These are phyloP conservation scores for Lineus longissimus DNA, from an alignment of 1,140 invertebrate species.

Conservation along the genomic window DNA sequence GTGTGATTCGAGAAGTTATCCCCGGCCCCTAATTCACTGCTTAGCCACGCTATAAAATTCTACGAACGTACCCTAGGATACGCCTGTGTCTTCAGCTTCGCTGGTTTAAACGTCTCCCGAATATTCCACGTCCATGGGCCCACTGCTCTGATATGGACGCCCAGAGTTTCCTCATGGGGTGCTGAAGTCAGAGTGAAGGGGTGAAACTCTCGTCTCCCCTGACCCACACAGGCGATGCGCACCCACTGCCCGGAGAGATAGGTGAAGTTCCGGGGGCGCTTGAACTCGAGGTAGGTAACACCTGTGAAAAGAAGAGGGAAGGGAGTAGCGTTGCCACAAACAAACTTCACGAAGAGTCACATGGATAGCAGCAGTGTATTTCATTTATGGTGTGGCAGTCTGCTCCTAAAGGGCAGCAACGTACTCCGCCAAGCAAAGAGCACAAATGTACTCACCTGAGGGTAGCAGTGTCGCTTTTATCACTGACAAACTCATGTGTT, in stretches of 20 bases:
- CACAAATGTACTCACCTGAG: slow-evolving; percentile 61
- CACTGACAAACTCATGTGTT: slow-evolving; percentile 80
- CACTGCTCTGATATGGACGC: slow-evolving; percentile 85
- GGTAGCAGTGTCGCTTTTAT: slow-evolving; percentile 93
- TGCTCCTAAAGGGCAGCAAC: too few species aligned
- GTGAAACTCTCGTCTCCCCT: slow-evolving; percentile 90
- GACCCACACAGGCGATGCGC: slow-evolving; percentile 85
- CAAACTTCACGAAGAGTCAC: too few species aligned
- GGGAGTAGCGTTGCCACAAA: background rate
- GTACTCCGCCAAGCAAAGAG: too few species aligned
- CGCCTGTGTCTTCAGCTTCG: slow-evolving; percentile 58
- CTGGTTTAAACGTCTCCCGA: slow-evolving; percentile 93
- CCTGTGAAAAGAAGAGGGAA: too few species aligned
- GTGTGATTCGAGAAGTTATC: too few species aligned
- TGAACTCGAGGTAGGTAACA: slow-evolving; percentile 61
- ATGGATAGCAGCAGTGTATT: too few species aligned
- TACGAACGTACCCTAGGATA: background rate
- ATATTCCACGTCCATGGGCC: slow-evolving; percentile 99
- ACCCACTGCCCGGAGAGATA: slow-evolving; percentile 89
- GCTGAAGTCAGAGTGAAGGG: slow-evolving; percentile 97
- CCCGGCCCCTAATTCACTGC: too few species aligned
- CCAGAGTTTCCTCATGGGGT: slow-evolving; percentile 95
- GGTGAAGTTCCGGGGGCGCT: slow-evolving; percentile 89
- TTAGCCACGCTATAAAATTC: too few species aligned
- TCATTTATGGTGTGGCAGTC: too few species aligned